Evolutionary conservation across 2,888 invertebrate species (phyloP), one percentile per base, ranked within the genome.

Genomic region (Temnothorax ravouxi): DNA sequence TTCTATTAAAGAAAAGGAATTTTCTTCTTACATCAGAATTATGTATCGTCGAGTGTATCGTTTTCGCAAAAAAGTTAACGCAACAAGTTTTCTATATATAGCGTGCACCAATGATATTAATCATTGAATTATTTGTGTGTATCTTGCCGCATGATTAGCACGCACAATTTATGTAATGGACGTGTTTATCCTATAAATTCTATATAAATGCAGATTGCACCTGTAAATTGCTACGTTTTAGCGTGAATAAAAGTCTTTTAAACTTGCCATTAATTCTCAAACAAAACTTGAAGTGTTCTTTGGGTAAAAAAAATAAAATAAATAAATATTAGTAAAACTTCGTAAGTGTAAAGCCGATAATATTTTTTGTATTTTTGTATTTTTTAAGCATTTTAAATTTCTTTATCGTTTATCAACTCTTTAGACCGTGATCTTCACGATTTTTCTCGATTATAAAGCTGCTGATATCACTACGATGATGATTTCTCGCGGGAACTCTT

Each of bases 381-480:
- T 74, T 59, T 61, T 44, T 13, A 34, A 38, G 4, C 9, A 72
- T 41, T 56, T 54, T 11, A 5, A 2, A 61, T 29, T 38, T 0
- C 2, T 79, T 41, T 34, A 34, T 34, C 18, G 44, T 88, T 85
- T 71, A 80, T 86, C 64, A 50, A 41, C 52, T 52, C 56, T 72
- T 64, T 66, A 82, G 88, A 75, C 87, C 86, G 81, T 91, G 88
- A 91, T 90, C 87, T 91, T 90, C 88, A 80, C 84, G 86, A 85
- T 86, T 86, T 88, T 83, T 76, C 79, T 83, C 34, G 67, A 85
- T 83, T 77, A 47, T 77, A 47, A 56, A 29, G 29, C 47, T 54
- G 56, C 54, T 83, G 75, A 74, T 86, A 85, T 85, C 84, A 9
- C 25, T 54, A 64, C 66, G 59, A 75, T 83, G 81, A 84, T 83